Conservation (phyloP, 2,888 invertebrate genomes). For the Linnaemya tessellans region DNA sequence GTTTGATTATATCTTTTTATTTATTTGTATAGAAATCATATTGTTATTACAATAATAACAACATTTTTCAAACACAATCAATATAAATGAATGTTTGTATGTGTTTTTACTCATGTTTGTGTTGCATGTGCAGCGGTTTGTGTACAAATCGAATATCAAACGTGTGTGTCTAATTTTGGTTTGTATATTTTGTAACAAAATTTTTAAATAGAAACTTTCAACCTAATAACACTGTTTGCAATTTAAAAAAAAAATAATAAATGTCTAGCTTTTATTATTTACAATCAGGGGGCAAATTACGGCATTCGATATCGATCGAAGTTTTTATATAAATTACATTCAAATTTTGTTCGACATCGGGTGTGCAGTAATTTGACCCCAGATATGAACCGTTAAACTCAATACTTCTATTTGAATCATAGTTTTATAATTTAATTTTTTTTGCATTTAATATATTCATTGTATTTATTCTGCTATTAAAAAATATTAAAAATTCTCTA, state of each 20-base stretch:
- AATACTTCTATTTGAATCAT: too few relatives aligned
- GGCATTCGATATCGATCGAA: too few relatives aligned
- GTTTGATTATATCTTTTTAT: slow-evolving; percentile 32
- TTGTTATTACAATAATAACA: slow-evolving; percentile 62
- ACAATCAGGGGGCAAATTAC: too few relatives aligned
- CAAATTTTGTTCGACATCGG: too few relatives aligned
- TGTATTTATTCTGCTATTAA: too few relatives aligned
- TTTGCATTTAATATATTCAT: too few relatives aligned
- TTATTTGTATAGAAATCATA: slow-evolving; percentile 53
- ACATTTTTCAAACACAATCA: slow-evolving; percentile 38
- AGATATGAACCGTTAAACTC: too few relatives aligned
- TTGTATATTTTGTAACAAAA: slow-evolving; percentile 21
- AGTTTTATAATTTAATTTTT: too few relatives aligned
- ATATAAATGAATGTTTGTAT: not conserved
- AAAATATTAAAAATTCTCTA: too few relatives aligned
- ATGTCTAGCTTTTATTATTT: too few relatives aligned
- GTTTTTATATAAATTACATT: too few relatives aligned
- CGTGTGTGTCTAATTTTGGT: slow-evolving; percentile 12
- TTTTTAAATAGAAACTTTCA: not conserved
- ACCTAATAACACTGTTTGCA: not conserved
- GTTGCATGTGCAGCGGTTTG: not conserved
- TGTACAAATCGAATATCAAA: slow-evolving; percentile 7
- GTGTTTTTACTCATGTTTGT: not conserved
- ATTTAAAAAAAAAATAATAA: not conserved
- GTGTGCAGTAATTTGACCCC: too few relatives aligned